Evolutionary conservation across 2,888 invertebrate species (phyloP), one percentile per base, ranked within the genome.

Genomic region (Eucera pruinosa): DNA sequence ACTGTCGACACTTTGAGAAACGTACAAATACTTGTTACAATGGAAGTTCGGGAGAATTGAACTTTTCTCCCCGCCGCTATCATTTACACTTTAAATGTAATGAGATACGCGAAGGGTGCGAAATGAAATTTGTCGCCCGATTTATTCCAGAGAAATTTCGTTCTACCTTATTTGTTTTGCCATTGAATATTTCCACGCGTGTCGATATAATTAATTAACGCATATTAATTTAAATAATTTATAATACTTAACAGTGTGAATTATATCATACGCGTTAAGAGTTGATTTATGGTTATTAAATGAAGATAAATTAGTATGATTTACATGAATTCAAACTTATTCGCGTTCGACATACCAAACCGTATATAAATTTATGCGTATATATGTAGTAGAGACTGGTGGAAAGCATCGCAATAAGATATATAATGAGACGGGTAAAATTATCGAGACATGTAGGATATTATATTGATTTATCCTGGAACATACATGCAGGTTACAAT

Each of bases 11-110:
- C 68, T 81, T 81, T 43, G 48, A 79, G 65, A 80, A 81, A 77
- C 75, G 79, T 75, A 79, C 69, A 54, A 65, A 77, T 77, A 77
- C 81, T 81, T 57, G 70, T 76, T 79, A 80, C 79, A 81, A 73
- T 73, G 47, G 27, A 27, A 48, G 20, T 39, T 65, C n/a, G 9
- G 36, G n/a, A n/a, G 47, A 47, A 39, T 55, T 54, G 36, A 57
- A 47, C 47, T 65, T 39, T 39, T 52, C 33, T 2, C 33, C 43
- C 25, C 25, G 20, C 36, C 4, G 64, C 20, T 55, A 43, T 47
- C 54, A 39, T 36, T 39, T 18, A 25, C 45, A 2, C 15, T 47
- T n/a, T 45, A 45, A 50, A 18, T 50, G 41, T 13, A 50, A 62
- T n/a, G 36, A 50, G 18, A 39, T 36, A 25, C 62, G 13, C 4